A percentile compares a stretch with the other conserved stretches of the same genome.
Conservation (phyloP, 1,140 invertebrate species). For the Tribolium castaneum region DNA sequence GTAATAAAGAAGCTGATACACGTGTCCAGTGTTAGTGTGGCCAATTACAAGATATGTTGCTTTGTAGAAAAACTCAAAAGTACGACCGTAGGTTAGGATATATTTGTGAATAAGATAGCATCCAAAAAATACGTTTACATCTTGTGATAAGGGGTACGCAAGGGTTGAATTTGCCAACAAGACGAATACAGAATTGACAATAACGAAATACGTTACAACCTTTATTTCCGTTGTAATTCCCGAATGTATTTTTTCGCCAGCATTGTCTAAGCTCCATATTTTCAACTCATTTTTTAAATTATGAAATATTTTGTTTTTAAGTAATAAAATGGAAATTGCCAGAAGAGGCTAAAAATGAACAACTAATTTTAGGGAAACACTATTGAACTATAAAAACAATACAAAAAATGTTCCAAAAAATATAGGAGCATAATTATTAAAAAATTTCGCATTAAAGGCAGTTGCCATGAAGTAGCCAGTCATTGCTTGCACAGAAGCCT, state of each 20-base stretch:
- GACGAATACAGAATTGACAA: not conserved
- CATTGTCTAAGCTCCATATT: not conserved
- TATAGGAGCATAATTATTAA: not conserved
- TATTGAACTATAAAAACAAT: not conserved
- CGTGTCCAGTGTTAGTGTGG: not conserved
- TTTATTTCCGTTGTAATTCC: not conserved
- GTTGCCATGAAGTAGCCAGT: not conserved
- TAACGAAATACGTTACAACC: not conserved
- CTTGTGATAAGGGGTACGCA: not conserved
- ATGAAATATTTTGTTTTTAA: not conserved
- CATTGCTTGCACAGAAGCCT: not conserved
- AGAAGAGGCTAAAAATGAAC: not conserved
- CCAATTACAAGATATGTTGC: not conserved
- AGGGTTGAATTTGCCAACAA: not conserved
- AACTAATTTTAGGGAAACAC: no score
- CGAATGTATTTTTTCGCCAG: not conserved
- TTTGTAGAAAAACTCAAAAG: not conserved
- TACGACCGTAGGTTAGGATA: not conserved
- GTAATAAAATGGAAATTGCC: not conserved
- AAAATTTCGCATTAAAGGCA: no score
- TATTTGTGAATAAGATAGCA: not conserved
- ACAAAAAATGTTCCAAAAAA: not conserved
- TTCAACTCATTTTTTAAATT: not conserved
- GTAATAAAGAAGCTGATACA: not conserved
- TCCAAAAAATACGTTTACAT: not conserved